Evolutionary conservation across 2,113 vertebrate genomes (phyloP).

Genomic region (Deroptyus accipitrinus): DNA sequence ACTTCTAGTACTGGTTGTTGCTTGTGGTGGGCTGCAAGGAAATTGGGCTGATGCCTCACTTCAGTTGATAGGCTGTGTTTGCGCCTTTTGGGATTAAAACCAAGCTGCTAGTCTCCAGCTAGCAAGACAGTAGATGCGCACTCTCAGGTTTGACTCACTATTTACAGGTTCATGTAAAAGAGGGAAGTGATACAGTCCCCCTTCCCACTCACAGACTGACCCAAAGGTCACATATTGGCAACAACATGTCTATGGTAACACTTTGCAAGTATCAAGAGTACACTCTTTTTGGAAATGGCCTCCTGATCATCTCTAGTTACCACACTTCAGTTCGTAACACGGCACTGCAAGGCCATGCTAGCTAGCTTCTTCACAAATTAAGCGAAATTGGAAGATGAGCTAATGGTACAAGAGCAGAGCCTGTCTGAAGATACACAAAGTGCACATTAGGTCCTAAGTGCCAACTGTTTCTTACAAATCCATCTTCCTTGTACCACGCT

Average conservation of each 20-base stretch:
- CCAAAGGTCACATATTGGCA: background rate
- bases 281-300: background rate
- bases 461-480: background rate
- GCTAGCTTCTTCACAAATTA: background rate
- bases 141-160: background rate
- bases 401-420: background rate
- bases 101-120: background rate
- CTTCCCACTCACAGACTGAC: background rate
- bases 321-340: background rate
- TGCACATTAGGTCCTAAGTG: background rate
- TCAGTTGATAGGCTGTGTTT: background rate
- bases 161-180: background rate
- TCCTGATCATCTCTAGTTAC: background rate
- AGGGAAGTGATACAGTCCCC: too few species aligned
- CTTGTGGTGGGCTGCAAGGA: background rate
- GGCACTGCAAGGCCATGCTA: background rate
- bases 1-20: background rate
- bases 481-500: accelerated
- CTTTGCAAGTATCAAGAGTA: accelerated
- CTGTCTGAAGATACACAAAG: background rate
- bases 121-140: background rate
- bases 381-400: background rate
- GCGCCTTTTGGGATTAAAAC: background rate
- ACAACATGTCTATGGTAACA: accelerated
- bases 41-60: background rate